Percentiles rank a stretch among this genome's conserved stretches.
Conservation (phyloP, 2,113 vertebrate species). For the Scopus umbretta region DNA sequence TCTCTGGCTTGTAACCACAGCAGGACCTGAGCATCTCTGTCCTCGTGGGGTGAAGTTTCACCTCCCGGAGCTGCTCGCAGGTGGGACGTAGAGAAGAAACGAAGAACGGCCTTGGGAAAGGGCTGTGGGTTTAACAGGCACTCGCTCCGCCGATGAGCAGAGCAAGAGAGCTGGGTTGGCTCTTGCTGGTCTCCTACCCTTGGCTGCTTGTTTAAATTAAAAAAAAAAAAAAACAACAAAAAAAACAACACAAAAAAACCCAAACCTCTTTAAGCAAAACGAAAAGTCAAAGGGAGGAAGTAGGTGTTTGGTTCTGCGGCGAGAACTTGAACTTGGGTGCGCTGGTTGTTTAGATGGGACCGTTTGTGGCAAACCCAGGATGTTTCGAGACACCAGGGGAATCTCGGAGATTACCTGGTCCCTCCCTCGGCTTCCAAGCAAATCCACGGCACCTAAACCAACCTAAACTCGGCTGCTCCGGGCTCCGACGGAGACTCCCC, state of each 20-base stretch:
- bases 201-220: neutral
- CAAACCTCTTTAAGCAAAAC: neutral
- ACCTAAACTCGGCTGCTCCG: too few species aligned
- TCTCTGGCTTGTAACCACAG: neutral
- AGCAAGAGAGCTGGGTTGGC: neutral
- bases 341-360: neutral
- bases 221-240: too few species aligned
- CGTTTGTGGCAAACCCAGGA: neutral
- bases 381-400: neutral
- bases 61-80: rapidly evolving
- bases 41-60: neutral
- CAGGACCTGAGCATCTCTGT: neutral
- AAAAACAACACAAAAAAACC: too few species aligned
- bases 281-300: neutral
- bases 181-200: neutral
- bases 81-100: neutral
- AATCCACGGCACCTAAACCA: neutral
- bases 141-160: neutral
- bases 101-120: neutral
- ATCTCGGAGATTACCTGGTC: neutral
- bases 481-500: neutral
- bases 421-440: neutral
- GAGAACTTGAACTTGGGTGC: neutral
- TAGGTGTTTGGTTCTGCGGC: neutral
- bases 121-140: neutral